Evolutionary conservation across 2,888 invertebrate species (phyloP), one percentile per base, ranked within the genome.

Genomic region (Microplitis manilae): DNA sequence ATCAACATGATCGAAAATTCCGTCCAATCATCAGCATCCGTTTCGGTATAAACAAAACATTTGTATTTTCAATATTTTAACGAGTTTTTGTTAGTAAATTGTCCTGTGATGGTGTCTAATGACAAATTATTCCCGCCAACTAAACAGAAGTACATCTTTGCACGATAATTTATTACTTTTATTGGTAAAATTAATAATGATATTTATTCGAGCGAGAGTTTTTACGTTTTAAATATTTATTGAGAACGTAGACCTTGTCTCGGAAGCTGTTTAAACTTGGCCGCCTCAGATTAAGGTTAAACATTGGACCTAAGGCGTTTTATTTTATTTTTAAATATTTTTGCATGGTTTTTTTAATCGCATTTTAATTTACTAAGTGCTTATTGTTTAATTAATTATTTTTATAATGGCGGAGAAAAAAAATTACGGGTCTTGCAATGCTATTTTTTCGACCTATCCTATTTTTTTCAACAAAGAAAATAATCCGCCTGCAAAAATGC

Each of bases 381-480:
- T 76, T 74, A 61, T 59, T 13, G 60, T n/a, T n/a, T 8, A 38
- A 38, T 61, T 7, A 50, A 9, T 9, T 8, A 41, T 61, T 9
- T 65, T 13, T 20, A 79, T 73, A 59, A 88, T 89, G 88, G 84
- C 87, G 60, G 68, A 70, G 13, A 13, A 59, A 13, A 59, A 13
- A 67, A 77, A 70, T 41, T 85, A 86, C 73, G 86, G 88, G 79
- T 89, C 86, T 84, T 87, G 85, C 75, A 85, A 86, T 82, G 88
- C 89, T 77, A 88, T 89, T 79, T 89, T 89, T 70, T 86, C 89
- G 60, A 89, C 83, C 71, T 86, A 86, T 30, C 86, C 88, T 50
- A 80, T 86, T 77, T 83, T 78, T 65, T 86, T 83, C 71, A 82
- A 86, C 76, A 88, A 87, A 77, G 88, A 89, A 73, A 86, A 86